Conservation (phyloP, 2,888 invertebrate genomes). For the Heteropelma amictum region DNA sequence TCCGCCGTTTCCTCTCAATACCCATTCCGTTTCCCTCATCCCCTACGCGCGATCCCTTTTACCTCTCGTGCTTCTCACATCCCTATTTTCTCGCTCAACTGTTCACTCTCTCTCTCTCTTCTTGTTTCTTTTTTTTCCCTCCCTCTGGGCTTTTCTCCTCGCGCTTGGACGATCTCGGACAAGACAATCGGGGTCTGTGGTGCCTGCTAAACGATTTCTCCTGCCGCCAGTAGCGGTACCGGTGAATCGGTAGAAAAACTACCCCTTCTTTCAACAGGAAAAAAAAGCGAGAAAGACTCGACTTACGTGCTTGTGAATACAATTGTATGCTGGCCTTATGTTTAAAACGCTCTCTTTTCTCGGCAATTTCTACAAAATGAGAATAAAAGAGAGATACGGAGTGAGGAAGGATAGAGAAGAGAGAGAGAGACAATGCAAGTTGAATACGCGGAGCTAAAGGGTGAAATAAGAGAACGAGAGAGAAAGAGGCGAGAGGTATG, state of each 20-base stretch:
- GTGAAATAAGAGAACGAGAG: constrained; percentile 4
- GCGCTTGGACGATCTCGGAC: constrained; percentile 56
- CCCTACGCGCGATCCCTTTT: background rate
- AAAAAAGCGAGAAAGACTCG: constrained; percentile 21
- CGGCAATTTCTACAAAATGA: constrained; percentile 69
- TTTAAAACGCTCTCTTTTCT: constrained; percentile 71
- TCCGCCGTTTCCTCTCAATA: background rate
- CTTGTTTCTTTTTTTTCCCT: constrained; percentile 10
- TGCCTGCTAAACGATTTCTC: constrained; percentile 54
- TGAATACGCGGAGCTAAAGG: constrained; percentile 20
- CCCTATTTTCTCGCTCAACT: constrained; percentile 24
- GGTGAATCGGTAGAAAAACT: constrained; percentile 8
- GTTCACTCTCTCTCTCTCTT: too few species aligned
- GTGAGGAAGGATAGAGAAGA: constrained; percentile 26
- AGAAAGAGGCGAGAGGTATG: background rate
- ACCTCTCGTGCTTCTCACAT: constrained; percentile 17
- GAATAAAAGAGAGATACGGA: constrained; percentile 46
- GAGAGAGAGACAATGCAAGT: constrained; percentile 19
- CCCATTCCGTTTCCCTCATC: background rate
- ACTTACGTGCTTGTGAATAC: constrained; percentile 76
- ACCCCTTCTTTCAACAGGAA: background rate
- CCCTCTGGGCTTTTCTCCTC: constrained; percentile 31
- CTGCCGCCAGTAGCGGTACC: constrained; percentile 18
- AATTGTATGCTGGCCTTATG: constrained; percentile 73
- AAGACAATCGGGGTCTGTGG: constrained; percentile 57